Base-by-base conservation (phyloP, 2,888 invertebrate species). In the Andrena bucephala region DNA sequence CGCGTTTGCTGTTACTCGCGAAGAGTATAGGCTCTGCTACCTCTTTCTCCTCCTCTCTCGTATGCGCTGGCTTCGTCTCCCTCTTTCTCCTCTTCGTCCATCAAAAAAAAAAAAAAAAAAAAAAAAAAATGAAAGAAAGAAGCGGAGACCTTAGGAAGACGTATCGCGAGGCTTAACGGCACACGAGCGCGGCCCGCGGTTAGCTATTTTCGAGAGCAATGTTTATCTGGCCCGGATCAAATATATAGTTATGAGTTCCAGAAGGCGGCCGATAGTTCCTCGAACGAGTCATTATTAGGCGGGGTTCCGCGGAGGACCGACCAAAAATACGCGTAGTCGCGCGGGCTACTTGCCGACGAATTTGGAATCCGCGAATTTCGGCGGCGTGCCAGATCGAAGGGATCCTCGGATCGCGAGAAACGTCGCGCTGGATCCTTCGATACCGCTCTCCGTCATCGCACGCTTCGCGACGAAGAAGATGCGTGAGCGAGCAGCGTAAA, bases 171-270 rank as follows among this genome's bases (percentile, higher is more conserved):
- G 78, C 72, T 78, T 74, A 75, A 71, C 83, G 69, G n/a, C 66
- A 60, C 29, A 60, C 27, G 16, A 33, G 63, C 67, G 62, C 33
- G n/a, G 60, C 60, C 52, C 52, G 42, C 63, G 77, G 68, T 79
- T 84, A 89, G 42, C 90, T 90, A 90, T 90, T 90, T 90, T 88
- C 81, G 90, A 87, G 81, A 84, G 84, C 85, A 81, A 85, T 91
- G 91, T 92, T 92, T 92, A 93, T 93, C 93, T 91, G 92, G 90
- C 91, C 91, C 89, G 91, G 89, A 93, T 92, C 89, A 90, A 90
- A 89, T 92, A 91, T 92, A 92, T 92, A 91, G 91, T 93, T 92
- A 92, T 92, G 92, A 91, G 90, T 93, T 93, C 92, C 93, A 93
- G 92, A 93, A 92, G 93, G 92, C 91, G 88, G 79, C 85, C 90